phyloP scores from a whole-genome alignment of 2,113 vertebrate species.

The Hassar affinis region DNA sequence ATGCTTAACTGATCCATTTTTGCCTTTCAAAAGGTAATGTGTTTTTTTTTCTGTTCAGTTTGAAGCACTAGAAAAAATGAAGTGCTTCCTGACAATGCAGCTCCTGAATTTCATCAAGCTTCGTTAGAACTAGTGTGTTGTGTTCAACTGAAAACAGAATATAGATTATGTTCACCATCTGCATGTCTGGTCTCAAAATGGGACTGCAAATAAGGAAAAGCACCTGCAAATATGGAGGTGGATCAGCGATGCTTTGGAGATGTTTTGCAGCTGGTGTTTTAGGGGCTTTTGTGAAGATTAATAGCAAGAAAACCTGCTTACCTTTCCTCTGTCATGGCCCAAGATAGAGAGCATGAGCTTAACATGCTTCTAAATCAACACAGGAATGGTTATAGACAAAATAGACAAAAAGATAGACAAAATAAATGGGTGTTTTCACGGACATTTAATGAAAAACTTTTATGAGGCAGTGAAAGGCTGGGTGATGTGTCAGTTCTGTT shows the following conservation, averaged over 20 bases:
- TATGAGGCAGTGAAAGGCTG: neutral
- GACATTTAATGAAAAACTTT: neutral
- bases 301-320: neutral
- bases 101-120: neutral
- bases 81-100: neutral
- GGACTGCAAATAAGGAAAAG: neutral
- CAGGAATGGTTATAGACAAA: neutral
- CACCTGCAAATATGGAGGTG: neutral
- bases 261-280: neutral
- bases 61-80: neutral
- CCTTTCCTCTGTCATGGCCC: neutral
- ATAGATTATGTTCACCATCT: neutral
- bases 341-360: neutral
- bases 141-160: neutral
- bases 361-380: neutral
- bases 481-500: neutral
- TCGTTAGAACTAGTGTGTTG: neutral
- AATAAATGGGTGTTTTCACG: neutral
- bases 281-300: neutral
- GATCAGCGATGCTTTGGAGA: neutral
- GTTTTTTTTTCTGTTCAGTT: neutral
- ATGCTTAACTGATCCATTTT: neutral
- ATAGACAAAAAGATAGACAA: neutral
- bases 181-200: neutral
- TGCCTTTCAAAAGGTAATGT: neutral